Base-by-base conservation (phyloP, 2,113 vertebrate species). In the Sialia sialis region DNA sequence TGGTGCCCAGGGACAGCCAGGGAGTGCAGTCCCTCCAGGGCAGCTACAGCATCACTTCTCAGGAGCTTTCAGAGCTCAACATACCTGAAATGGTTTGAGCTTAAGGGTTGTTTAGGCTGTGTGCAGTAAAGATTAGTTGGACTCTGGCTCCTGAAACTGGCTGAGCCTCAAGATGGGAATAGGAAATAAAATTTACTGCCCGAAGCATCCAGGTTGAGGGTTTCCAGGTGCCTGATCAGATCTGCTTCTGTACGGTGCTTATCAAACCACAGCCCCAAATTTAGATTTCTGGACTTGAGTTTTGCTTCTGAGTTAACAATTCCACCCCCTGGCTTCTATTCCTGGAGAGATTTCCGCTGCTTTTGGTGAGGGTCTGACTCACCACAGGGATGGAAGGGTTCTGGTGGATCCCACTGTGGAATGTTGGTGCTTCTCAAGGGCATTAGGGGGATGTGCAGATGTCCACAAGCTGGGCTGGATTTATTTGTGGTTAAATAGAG, bases 311-410 rank as follows among this genome's bases (percentile, higher is more conserved):
- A 79, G 46, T 83, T 96, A 49, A 16, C 76, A 90, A 70, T 90
- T 92, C 92, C 95, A 72, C 81, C 85, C 82, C 41, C 92, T 87
- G 58, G 75, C 59, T 96, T 91, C 90, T 95, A 73, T 96, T 96
- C 72, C 72, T 88, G 94, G 95, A 72, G 70, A 79, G 27, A 48
- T 90, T 87, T 93, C 78, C 2, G 1, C 44, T 49, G 82, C 5
- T 91, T 73, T 79, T 5, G 41, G 84, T 32, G 6, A 6, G 2
- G 39, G n/a, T 52, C 66, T 91, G 84, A 89, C 66, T 94, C 81
- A 30, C 27, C 3, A 13, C 13, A 1, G 26, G 74, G 54, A 38
- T 66, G 84, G 82, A 30, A 13, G 70, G 23, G n/a, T 56, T 43
- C 41, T 38, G 70, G 6, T 13, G 30, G 64, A 69, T 70, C 78